phyloP scores from a whole-genome alignment of 2,113 vertebrate species.

The Saccopteryx bilineata region DNA sequence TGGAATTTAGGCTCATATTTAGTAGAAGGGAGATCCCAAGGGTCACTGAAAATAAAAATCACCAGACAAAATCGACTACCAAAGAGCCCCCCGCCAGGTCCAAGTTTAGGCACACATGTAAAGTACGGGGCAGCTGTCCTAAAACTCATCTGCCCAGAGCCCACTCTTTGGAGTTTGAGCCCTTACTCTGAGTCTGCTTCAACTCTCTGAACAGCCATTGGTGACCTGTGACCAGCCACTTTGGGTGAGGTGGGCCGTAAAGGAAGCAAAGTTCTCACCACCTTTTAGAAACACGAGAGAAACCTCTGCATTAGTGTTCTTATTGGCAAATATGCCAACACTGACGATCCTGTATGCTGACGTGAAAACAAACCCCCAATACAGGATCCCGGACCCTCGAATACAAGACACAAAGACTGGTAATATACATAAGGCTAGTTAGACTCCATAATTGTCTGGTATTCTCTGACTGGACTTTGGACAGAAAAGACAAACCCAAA shows the following conservation, averaged over 20 bases:
- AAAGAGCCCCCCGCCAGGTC: background rate
- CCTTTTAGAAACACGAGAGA: background rate
- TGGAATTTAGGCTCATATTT: background rate
- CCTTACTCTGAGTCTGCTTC: background rate
- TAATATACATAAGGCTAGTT: background rate
- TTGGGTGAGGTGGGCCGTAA: background rate
- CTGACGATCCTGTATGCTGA: background rate
- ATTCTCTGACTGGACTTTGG: background rate
- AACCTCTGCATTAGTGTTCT: background rate
- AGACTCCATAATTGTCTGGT: background rate
- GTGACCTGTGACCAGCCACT: background rate
- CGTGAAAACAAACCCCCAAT: background rate
- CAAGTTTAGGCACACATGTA: background rate
- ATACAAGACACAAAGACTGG: background rate
- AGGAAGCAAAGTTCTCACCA: background rate
- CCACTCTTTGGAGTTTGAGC: background rate
- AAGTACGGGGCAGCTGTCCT: background rate
- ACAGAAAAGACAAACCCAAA: conserved; percentile 36
- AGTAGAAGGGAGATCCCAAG: background rate
- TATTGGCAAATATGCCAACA: background rate
- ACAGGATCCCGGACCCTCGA: background rate
- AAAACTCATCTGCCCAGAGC: background rate
- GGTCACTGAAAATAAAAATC: conserved; percentile 44
- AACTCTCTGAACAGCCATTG: background rate
- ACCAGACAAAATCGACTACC: background rate